Evolutionary conservation across 2,888 invertebrate genomes (phyloP), one percentile per base, ranked within the genome.

Genomic region (Carabus problematicus): DNA sequence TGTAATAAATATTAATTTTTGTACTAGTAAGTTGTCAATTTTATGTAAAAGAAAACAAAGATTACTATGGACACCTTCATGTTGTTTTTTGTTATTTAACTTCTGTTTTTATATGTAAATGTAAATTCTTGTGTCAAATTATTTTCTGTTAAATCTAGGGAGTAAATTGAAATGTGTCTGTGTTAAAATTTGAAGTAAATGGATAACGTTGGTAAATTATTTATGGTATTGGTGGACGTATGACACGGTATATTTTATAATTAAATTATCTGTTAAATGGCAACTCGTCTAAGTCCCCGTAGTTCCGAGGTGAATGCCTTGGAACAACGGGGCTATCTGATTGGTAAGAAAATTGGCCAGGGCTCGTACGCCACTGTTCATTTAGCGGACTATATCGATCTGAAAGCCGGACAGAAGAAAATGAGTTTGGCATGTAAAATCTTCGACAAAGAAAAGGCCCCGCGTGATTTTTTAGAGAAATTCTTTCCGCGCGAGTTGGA

Each of bases 401-500:
- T 29, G 29, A 87, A 87, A 41, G 84, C 86, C 70, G 90, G 87
- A 71, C 86, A 88, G 29, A 91, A 89, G 79, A 88, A 88, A 76
- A 88, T 91, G 84, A 88, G 89, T 77, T 85, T 94, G 70, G 94
- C 94, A 19, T 94, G 94, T 82, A 97, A 97, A 82, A 93, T 97
- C 78, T 95, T 96, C 77, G 94, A 95, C 79, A 93, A 94, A 78
- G 90, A 90, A 75, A 93, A 93, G 82, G 94, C 95, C 55, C 95
- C 95, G 8, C 85, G 87, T 71, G 95, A 97, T 84, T 97, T 95
- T 84, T 86, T 95, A 75, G 91, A 92, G 74, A 95, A 94, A 83
- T 97, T 97, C 83, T 93, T 97, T 77, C 96, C 97, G 39, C 88
- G 97, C 70, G 97, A 97, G 84, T 85, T 97, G 74, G 93, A 95